Evolutionary conservation across 2,797 vertebrate genomes (phyloP).

Genomic region (Sebastes dallii): DNA sequence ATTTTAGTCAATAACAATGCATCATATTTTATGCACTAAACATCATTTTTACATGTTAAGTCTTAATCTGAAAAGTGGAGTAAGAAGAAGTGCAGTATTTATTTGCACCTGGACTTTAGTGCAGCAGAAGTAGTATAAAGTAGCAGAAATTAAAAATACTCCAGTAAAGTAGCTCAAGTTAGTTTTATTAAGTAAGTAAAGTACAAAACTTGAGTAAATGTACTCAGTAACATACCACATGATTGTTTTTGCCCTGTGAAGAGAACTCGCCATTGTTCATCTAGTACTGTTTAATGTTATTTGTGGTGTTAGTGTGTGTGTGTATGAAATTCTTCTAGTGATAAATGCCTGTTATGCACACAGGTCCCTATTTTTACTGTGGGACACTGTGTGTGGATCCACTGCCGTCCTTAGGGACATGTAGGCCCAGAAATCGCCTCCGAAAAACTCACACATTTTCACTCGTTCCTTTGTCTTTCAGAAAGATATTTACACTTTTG

Average conservation of each 20-base stretch:
- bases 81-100: background rate
- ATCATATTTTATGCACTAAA: background rate
- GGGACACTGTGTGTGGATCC: constrained; percentile 16
- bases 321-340: background rate
- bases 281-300: background rate
- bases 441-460: background rate
- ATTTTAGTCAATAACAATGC: background rate
- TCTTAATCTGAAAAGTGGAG: background rate
- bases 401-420: constrained; percentile 22
- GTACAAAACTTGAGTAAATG: background rate
- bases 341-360: constrained; percentile 3
- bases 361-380: constrained; percentile 15
- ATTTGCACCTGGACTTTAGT: background rate
- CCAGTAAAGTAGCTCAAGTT: background rate
- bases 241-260: background rate
- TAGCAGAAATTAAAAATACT: background rate
- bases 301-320: background rate
- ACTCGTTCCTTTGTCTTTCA: background rate
- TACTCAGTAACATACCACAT: background rate
- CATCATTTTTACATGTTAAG: background rate
- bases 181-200: background rate
- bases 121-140: background rate
- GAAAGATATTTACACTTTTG: background rate
- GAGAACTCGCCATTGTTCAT: background rate
- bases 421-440: background rate